Evolutionary conservation across 2,797 vertebrate genomes (phyloP).

Genomic region (Hylomyscus alleni): DNA sequence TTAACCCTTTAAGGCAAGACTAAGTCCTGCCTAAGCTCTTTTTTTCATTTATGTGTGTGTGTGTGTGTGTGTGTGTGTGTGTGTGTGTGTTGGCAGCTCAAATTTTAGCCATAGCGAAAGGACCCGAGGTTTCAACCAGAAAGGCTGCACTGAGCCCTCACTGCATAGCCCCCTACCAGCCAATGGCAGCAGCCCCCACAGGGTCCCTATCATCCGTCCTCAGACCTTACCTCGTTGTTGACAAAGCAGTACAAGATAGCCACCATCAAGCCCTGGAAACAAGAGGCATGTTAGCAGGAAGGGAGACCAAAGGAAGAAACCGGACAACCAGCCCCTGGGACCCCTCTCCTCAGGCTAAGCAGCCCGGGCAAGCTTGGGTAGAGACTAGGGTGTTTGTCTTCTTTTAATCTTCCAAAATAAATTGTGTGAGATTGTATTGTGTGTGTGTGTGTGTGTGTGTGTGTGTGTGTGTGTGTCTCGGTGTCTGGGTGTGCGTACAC

Average conservation of each 20-base stretch:
- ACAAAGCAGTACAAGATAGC: conserved; percentile 95
- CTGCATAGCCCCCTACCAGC: neutral
- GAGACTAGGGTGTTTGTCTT: neutral
- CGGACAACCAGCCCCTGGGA: neutral
- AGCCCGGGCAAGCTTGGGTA: neutral
- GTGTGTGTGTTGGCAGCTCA: too few species aligned
- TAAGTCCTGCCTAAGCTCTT: neutral
- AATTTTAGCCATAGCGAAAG: neutral
- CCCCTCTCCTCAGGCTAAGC: neutral
- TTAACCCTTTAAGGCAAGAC: neutral
- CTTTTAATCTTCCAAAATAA: neutral
- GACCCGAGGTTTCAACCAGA: neutral
- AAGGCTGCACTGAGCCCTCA: neutral
- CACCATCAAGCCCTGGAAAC: conserved; percentile 93
- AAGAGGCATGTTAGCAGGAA: conserved; percentile 60
- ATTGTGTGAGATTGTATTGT: neutral
- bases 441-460: neutral
- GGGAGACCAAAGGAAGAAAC: neutral
- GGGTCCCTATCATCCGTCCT: neutral
- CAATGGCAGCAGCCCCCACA: neutral
- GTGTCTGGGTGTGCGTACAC: too few species aligned
- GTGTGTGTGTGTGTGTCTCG: neutral
- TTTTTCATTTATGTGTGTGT: neutral
- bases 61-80: neutral
- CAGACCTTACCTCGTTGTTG: conserved; percentile 94